A percentile compares a stretch with the other conserved stretches of the same genome.
Conservation (phyloP, 2,888 invertebrate species). For the Rhabditophanes sp. region DNA sequence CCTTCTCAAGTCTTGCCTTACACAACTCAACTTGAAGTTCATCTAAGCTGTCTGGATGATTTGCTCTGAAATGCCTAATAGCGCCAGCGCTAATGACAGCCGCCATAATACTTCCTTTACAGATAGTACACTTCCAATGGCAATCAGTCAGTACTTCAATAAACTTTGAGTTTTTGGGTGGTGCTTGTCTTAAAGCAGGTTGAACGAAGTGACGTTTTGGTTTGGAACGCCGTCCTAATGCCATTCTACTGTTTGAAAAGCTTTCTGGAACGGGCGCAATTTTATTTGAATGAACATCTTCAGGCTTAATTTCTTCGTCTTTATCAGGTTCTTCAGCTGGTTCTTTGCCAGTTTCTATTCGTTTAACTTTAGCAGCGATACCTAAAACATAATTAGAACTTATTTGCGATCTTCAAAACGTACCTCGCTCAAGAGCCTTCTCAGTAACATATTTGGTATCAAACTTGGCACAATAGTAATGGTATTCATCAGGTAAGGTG, state of each 20-base stretch:
- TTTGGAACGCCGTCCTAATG: conserved; percentile 26
- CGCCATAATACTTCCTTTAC: conserved; percentile 21
- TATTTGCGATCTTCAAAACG: neutral
- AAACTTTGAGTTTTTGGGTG: conserved; percentile 24
- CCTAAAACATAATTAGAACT: neutral
- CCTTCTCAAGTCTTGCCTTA: conserved; percentile 36
- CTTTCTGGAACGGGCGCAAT: conserved; percentile 6
- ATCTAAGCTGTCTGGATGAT: conserved; percentile 28
- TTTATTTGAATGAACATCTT: no score
- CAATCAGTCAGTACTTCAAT: conserved; percentile 31
- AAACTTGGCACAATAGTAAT: conserved; percentile 21
- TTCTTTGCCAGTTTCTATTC: conserved; percentile 11
- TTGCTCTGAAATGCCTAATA: conserved; percentile 33
- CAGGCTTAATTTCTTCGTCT: no score
- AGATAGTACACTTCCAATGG: conserved; percentile 38
- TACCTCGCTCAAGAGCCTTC: conserved; percentile 24
- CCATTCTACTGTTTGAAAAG: conserved; percentile 32
- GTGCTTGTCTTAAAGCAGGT: conserved; percentile 32
- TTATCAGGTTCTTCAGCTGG: no score
- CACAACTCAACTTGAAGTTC: conserved; percentile 38
- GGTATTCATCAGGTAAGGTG: conserved; percentile 36
- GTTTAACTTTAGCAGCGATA: no score
- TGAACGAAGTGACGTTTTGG: conserved; percentile 40
- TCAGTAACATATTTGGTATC: conserved; percentile 21
- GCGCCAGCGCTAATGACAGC: conserved; percentile 35